Evolutionary conservation across 2,888 invertebrate genomes (phyloP).

Genomic region (Caenorhabditis parvicauda): DNA sequence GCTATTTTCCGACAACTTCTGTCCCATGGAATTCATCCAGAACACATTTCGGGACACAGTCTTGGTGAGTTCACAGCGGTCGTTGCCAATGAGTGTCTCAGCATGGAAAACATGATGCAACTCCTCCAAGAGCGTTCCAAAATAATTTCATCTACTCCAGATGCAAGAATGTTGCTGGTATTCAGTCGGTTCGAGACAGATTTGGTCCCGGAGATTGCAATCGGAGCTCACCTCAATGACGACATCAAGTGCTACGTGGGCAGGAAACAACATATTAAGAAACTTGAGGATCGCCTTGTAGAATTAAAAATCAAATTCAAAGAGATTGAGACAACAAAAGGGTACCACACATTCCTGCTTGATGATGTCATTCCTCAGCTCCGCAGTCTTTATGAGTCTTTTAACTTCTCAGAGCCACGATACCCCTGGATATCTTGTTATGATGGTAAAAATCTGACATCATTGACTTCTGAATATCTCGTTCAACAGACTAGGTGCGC

Average conservation of each 20-base stretch:
- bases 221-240: too few relatives aligned
- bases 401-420: conserved; percentile 3
- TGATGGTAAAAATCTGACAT: conserved; percentile 27
- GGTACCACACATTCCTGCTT: conserved; percentile 54
- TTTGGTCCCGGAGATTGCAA: too few relatives aligned
- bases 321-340: conserved; percentile 38
- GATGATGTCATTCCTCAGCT: conserved; percentile 35
- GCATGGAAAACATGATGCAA: conserved; percentile 13
- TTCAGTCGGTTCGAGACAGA: too few relatives aligned
- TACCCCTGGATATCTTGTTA: conserved; percentile 47
- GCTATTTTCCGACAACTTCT: conserved; percentile 25
- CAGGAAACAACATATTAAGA: too few relatives aligned
- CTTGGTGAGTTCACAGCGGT: conserved; percentile 56
- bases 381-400: conserved; percentile 1
- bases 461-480: conserved; percentile 30
- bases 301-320: conserved; percentile 17
- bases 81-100: conserved; percentile 18
- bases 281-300: conserved; percentile 8
- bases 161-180: conserved; percentile 51
- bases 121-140: conserved; percentile 35
- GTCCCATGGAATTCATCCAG: conserved; percentile 21
- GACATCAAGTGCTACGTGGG: too few relatives aligned
- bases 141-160: conserved; percentile 31
- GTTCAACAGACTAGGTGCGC: conserved; percentile 36
- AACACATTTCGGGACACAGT: conserved; percentile 47